Base-by-base conservation (phyloP, 2,888 invertebrate species). In the Eristalinus sepulchralis region DNA sequence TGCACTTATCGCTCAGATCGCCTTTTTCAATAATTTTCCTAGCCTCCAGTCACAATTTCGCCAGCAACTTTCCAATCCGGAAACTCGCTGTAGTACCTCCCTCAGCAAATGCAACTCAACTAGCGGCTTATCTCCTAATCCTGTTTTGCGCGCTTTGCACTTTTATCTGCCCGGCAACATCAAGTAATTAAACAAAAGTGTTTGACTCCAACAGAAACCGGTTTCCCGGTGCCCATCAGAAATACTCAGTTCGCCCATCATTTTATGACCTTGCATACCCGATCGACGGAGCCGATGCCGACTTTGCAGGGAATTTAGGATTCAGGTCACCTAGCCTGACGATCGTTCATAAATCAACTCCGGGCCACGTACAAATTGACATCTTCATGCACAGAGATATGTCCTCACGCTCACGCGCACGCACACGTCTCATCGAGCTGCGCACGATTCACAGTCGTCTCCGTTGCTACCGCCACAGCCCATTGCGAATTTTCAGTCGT, bases 401-500 rank as follows among this genome's bases (percentile, higher is more conserved):
- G 17, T 17, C n/a, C 47, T 47, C 47, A 47, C n/a, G 47, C 47
- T 22, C 70, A 20, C 60, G 22, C 24, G 60, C 59, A 55, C 34
- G 22, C 24, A 66, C 59, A 55, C 34, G 39, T 3, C 71, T 76
- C 57, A 67, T 72, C 31, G 59, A 64, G 53, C 17, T 27, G 27
- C 20, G 10, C 3, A 33, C 11, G 47, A 47, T 8, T 47, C n/a
- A 17, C 3, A n/a, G 17, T 47, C 17, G 17, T 8, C 17, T 5
- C 10, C 24, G 70, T 22, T 11, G 33, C 27, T 17, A 9, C 22
- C n/a, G 27, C 53, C n/a, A 11, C 11, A 39, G 31, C 13, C 0
- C 33, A 68, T 67, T 67, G 66, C 59, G 57, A 67, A 84, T 79
- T 75, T 63, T 10, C 34, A 47, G 71, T 36, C 85, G 64, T 82